Base-by-base conservation (phyloP, 2,888 invertebrate species). In the Lobophora halterata region DNA sequence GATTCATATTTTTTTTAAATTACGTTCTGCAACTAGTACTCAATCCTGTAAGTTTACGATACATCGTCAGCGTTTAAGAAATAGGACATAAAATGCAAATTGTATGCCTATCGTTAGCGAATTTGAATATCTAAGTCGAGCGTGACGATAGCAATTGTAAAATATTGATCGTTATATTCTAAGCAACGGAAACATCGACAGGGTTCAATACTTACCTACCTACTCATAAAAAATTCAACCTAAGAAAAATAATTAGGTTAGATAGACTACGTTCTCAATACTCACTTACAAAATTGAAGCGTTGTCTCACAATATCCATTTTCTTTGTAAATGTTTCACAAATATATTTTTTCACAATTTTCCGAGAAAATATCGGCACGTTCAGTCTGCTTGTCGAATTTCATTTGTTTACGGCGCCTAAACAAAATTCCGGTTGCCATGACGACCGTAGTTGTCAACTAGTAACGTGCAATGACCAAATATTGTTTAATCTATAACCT, bases 351-450 rank as follows among this genome's bases (percentile, higher is more conserved):
- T 29, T 19, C 23, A 34, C 40, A 45, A 39, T 48, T 50, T 50
- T 45, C 20, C 28, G 33, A 39, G 47, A 61, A 69, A 60, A 50
- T 58, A 59, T 55, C 47, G 59, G 55, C 66, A 71, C 70, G 63
- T 72, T 72, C 65, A 61, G 64, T 61, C 59, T 60, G 64, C 55
- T 61, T 58, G 61, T 61, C 75, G 76, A 63, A 64, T 58, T 77
- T 87, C 85, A 79, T 81, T 86, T 86, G 86, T 87, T 85, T 85
- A 83, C 79, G 63, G 58, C 62, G 62, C 65, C 69, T 52, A 78
- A 86, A 82, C 82, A 85, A 71, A 49, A 53, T 62, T 62, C 42
- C 52, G 21, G 81, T 85, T 71, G 52, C 66, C 64, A 81, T 82
- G 68, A 65, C 50, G 66, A 85, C 80, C 13, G 38, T 29, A 37